Percentiles rank a stretch among this genome's conserved stretches.
Evolutionary conservation across 2,797 vertebrate genomes (phyloP).

Genomic region (Mormyrops attenuatus): DNA sequence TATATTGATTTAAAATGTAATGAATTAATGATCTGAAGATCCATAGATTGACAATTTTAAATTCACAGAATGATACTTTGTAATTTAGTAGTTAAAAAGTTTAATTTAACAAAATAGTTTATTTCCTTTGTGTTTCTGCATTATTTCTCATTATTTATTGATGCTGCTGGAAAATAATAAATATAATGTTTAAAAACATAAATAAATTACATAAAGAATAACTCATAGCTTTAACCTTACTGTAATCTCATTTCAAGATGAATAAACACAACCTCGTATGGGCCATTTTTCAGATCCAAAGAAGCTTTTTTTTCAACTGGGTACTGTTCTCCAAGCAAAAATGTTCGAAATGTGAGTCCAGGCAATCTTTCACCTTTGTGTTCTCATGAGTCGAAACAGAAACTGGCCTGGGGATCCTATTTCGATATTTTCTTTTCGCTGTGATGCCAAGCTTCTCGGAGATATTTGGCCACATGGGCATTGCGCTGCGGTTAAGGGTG

Average conservation of each 20-base stretch:
- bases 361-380: neutral
- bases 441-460: neutral
- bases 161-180: neutral
- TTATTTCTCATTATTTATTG: neutral
- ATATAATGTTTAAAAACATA: neutral
- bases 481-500: neutral
- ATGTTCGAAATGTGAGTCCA: neutral
- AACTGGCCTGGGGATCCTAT: neutral
- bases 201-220: neutral
- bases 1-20: neutral
- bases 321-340: neutral
- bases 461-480: neutral
- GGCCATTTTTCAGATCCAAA: neutral
- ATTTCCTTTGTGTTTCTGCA: neutral
- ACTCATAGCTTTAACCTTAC: neutral
- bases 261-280: neutral
- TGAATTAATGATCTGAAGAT: neutral
- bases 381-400: neutral
- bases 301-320: neutral
- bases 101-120: neutral
- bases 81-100: neutral
- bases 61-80: neutral
- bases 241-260: neutral
- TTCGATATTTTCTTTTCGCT: neutral
- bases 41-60: neutral